Evolutionary conservation across 1,140 invertebrate genomes (phyloP), one percentile per base, ranked within the genome.

Genomic region (Hermetia illucens): DNA sequence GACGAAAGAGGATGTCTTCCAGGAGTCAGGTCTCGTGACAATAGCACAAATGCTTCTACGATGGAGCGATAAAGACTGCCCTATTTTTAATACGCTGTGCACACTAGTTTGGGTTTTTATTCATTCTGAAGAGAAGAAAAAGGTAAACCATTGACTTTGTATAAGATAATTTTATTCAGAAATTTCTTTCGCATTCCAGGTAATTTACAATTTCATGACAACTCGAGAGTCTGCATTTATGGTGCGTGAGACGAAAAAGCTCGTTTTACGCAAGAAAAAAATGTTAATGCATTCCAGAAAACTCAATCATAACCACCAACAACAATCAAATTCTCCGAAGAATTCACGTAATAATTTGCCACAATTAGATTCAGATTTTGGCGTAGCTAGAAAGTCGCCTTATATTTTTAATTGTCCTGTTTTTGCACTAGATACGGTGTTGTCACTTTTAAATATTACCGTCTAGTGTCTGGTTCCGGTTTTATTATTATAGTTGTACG

Each of bases 21-120:
- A 60, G 30, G 52, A 56, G 35, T 40, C 44, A 16, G 57, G 57
- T 1, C 36, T 61, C 5, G 52, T 55, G 2, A 61, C 58, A 10
- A 49, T 61, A 18, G 57, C 58, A 15, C 58, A 60, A 37, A 61
- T 72, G 49, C 63, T 77, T 63, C 50, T 66, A 47, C 65, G 72
- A 24, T 76, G 70, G 60, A 74, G 72, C 48, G 74, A 73, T 40
- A 76, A 73, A 43, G 71, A 76, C 43, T 62, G 62, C 12, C 58
- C 64, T 15, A 50, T 76, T 21, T 75, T 75, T 39, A 67, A 70
- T 38, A 67, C 69, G 13, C 49, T 77, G 6, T 69, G 70, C 25
- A 77, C 75, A 0, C 64, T 76, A 13, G 50, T 77, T 19, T 78
- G 73, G 73, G 52, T 77, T 12, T 75, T 75, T 51, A 59, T 68